Conservation (phyloP, 2,888 invertebrate genomes). For the Melikaiella ostensackeni region DNA sequence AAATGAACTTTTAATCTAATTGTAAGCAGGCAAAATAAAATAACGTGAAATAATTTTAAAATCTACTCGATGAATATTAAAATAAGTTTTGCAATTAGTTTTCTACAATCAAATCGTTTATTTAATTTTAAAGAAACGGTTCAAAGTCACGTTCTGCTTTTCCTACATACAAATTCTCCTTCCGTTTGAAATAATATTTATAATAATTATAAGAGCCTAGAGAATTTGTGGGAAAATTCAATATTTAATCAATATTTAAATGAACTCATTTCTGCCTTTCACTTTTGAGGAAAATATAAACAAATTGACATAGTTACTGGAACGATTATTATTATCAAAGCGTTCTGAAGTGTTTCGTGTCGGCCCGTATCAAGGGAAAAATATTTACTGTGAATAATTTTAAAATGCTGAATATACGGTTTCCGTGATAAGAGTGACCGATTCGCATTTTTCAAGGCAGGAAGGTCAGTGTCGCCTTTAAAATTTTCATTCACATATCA, state of each 20-base stretch:
- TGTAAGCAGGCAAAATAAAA: background rate
- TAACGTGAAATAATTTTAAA: background rate
- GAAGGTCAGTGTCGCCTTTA: background rate
- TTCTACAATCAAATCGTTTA: background rate
- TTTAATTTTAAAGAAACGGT: background rate
- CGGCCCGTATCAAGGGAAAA: background rate
- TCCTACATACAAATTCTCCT: background rate
- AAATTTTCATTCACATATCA: background rate
- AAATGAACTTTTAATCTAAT: background rate
- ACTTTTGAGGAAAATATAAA: background rate
- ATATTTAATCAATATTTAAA: background rate
- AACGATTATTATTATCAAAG: background rate
- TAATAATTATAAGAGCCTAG: background rate
- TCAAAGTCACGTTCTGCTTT: background rate
- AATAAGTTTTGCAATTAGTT: background rate
- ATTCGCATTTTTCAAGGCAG: constrained; percentile 26
- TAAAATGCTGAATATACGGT: constrained; percentile 2
- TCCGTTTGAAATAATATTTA: background rate
- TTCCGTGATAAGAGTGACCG: constrained; percentile 14
- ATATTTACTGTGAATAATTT: constrained; percentile 8
- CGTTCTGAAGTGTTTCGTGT: background rate
- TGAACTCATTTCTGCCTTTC: background rate
- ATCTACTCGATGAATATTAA: background rate
- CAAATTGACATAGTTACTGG: background rate
- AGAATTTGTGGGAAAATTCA: background rate